Evolutionary conservation across 2,888 invertebrate genomes (phyloP), one percentile per base, ranked within the genome.

Genomic region (Acronicta leporina): DNA sequence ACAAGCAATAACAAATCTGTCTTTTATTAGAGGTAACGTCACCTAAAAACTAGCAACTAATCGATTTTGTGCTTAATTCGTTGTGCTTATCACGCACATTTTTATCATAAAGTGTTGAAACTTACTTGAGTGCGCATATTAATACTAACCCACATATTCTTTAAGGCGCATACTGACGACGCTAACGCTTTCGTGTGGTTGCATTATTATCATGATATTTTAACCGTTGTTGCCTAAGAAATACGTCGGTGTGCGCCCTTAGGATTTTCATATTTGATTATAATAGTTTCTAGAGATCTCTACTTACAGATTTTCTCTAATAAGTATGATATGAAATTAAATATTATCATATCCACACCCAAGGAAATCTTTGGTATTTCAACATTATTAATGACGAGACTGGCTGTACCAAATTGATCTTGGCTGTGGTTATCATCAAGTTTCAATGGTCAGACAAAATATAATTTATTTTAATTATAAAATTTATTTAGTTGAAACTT

Each of bases 1-100:
- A 94, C 92, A 93, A 92, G 91, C 92, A 74, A 87, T 87, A 87
- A 90, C 87, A 89, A 86, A 87, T 87, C 72, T 92, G 90, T 92
- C 89, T 92, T 92, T 91, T 88, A 82, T 85, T 77, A 85, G 90
- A 92, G 91, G 89, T 92, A 88, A 84, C 79, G 74, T 82, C 72
- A 83, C 81, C 84, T 87, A 87, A 83, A 62, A 75, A 79, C 87
- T 92, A 90, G 87, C 87, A 88, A 85, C 86, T 88, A 86, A 87
- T 84, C 78, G 60, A 78, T 68, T 68, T 69, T 82, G 89, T 87
- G 90, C 89, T 81, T 82, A 77, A 82, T 89, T 91, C 88, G 87
- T 88, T 89, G 88, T 85, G 87, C 88, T 75, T 74, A 63, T 75
- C 75, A 73, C 76, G 87, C 91, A 87, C 88, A 65, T 79, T 74